Conservation (phyloP, 2,888 invertebrate species). For the Exephanes ischioxanthus region DNA sequence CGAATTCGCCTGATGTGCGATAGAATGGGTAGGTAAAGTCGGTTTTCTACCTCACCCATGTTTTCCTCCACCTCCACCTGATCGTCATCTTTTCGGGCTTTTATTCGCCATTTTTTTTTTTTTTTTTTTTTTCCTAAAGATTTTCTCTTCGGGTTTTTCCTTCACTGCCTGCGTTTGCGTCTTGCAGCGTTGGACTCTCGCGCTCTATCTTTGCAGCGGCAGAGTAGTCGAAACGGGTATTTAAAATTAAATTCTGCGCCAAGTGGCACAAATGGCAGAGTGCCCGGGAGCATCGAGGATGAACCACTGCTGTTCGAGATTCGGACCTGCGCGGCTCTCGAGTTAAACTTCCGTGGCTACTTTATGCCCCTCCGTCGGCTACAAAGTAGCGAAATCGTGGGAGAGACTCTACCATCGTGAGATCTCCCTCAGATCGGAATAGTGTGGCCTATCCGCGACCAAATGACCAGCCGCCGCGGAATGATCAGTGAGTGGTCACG, state of each 20-base stretch:
- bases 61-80: no score
- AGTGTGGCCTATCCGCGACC: not conserved
- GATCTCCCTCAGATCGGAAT: not conserved
- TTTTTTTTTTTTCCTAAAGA: not conserved
- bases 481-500: not conserved
- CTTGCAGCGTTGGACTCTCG: not conserved
- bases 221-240: conserved; percentile 72
- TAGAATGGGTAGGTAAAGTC: no score
- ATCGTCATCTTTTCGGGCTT: no score
- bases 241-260: conserved; percentile 83
- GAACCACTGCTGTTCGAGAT: conserved; percentile 31
- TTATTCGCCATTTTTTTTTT: not conserved
- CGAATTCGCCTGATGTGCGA: no score
- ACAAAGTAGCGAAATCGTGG: conserved; percentile 11
- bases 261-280: conserved; percentile 83
- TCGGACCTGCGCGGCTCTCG: not conserved
- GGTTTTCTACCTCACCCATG: no score
- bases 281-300: conserved; percentile 74
- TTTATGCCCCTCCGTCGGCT: not conserved
- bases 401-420: not conserved
- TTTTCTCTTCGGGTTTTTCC: conserved; percentile 5
- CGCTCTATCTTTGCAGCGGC: conserved; percentile 41
- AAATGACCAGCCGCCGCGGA: not conserved
- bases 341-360: not conserved
- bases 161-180: not conserved